phyloP scores from a whole-genome alignment of 2,888 invertebrate genomes.

The Napeogenes inachia region DNA sequence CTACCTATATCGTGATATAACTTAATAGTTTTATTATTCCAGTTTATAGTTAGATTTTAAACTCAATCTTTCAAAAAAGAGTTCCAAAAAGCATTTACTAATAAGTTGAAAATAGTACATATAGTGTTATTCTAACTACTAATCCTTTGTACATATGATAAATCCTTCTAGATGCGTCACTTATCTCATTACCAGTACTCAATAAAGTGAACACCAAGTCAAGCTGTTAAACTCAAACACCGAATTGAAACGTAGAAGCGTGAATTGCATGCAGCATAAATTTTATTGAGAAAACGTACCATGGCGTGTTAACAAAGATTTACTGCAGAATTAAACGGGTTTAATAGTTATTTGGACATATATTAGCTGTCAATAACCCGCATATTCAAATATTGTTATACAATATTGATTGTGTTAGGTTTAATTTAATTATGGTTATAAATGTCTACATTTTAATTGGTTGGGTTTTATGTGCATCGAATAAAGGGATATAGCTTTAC shows the following conservation, averaged over 20 bases:
- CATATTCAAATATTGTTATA: conserved; percentile 41
- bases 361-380: conserved; percentile 66
- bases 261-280: conserved; percentile 62
- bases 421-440: no score
- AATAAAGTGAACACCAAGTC: conserved; percentile 21
- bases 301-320: conserved; percentile 59
- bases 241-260: conserved; percentile 40
- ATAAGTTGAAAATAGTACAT: no score
- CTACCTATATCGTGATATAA: no score
- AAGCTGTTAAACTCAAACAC: conserved; percentile 33
- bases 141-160: no score
- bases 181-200: conserved; percentile 24
- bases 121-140: no score
- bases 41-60: no score
- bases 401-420: conserved; percentile 3
- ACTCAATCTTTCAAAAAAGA: no score
- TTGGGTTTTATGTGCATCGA: no score
- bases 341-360: conserved; percentile 57
- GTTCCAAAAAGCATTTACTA: no score
- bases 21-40: no score
- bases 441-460: no score
- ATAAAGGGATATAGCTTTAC: no score
- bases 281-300: conserved; percentile 50
- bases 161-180: not conserved
- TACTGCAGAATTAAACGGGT: conserved; percentile 51